These are phyloP conservation scores for Morus bassanus DNA, from an alignment of 2,797 vertebrate species.

Conservation along the genomic window DNA sequence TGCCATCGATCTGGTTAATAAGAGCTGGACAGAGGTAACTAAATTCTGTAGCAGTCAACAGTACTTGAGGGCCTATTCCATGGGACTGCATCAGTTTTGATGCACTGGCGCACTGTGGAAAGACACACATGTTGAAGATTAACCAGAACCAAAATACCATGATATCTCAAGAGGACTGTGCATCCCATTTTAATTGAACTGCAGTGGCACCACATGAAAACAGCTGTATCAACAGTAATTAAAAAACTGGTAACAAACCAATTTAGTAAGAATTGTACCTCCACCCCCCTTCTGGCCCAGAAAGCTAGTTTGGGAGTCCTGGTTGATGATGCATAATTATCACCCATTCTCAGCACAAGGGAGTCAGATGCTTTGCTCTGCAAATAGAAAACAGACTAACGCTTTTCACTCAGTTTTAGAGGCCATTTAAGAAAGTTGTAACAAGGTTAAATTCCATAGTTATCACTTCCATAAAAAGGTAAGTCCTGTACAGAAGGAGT, in stretches of 20 bases:
- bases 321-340: neutral
- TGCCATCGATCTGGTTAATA: conserved; percentile 88
- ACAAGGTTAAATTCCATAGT: neutral
- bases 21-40: conserved; percentile 92
- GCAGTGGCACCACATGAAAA: neutral
- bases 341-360: neutral
- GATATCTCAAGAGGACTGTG: neutral
- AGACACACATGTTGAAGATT: neutral
- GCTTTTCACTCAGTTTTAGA: neutral
- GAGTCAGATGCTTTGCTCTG: neutral
- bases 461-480: too few species aligned
- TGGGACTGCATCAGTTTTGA: conserved; percentile 85
- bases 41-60: conserved; percentile 83
- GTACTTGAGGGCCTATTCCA: conserved; percentile 82
- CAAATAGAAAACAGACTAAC: neutral
- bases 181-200: neutral
- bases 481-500: neutral
- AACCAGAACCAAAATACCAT: neutral
- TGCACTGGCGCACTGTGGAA: conserved; percentile 86
- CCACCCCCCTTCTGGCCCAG: neutral
- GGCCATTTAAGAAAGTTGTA: neutral
- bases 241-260: neutral
- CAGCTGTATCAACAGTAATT: neutral
- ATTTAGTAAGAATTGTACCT: neutral
- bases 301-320: neutral